A percentile compares a stretch with the other conserved stretches of the same genome.
These are phyloP conservation scores for Chroicocephalus ridibundus DNA, from an alignment of 2,113 vertebrate species.

Conservation along the genomic window DNA sequence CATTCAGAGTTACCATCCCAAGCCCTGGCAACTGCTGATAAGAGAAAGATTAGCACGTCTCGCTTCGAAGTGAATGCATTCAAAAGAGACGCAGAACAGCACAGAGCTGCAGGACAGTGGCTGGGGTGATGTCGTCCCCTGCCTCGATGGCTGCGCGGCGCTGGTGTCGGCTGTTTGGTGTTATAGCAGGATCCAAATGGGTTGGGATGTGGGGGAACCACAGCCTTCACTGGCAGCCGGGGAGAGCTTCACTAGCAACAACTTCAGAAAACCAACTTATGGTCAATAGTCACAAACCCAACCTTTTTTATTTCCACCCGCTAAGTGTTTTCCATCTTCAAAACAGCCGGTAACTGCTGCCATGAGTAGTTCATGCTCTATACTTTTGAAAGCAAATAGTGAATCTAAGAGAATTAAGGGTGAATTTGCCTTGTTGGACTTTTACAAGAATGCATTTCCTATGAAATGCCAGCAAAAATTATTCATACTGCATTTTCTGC, in stretches of 20 bases:
- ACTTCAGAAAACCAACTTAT: not conserved
- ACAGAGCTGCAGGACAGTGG: not conserved
- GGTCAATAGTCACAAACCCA: not conserved
- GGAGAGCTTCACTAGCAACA: too few relatives aligned
- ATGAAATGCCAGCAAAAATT: not conserved
- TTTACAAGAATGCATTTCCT: not conserved
- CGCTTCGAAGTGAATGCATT: not conserved
- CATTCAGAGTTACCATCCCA: not conserved
- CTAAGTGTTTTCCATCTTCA: not conserved
- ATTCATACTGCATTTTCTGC: not conserved
- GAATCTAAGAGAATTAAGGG: not conserved
- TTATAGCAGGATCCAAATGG: fast-evolving
- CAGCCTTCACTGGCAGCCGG: not conserved
- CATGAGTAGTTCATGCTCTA: not conserved
- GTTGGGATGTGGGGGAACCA: not conserved
- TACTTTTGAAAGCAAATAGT: not conserved
- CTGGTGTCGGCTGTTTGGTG: fast-evolving
- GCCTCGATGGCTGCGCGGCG: fast-evolving
- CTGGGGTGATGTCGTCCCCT: fast-evolving
- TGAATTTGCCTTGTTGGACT: not conserved
- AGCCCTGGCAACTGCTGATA: slow-evolving; percentile 25
- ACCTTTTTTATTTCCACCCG: not conserved
- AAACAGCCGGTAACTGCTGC: not conserved
- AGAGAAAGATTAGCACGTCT: not conserved
- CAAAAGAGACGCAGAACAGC: not conserved